Evolutionary conservation across 2,888 invertebrate species (phyloP).

Genomic region (Amphipyra tragopoginis): DNA sequence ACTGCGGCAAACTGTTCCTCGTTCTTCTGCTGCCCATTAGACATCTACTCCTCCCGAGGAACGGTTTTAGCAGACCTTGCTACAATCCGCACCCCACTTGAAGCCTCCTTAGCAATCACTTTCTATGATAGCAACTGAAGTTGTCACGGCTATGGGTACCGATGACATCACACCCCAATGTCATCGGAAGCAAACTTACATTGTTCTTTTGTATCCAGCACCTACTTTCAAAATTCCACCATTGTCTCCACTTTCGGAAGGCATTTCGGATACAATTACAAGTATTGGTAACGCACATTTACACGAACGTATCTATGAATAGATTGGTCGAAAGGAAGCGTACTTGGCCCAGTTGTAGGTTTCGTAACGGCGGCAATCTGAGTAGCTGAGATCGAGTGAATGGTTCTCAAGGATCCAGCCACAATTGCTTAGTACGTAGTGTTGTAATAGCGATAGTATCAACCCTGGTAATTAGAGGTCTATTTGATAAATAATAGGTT

Average conservation of each 20-base stretch:
- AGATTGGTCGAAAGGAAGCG: slow-evolving; percentile 77
- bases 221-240: slow-evolving; percentile 20
- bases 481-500: slow-evolving; percentile 10
- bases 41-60: too few species aligned
- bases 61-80: too few species aligned
- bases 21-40: too few species aligned
- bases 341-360: slow-evolving; percentile 79
- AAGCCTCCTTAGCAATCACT: too few species aligned
- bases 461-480: slow-evolving; percentile 34
- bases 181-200: slow-evolving; percentile 10
- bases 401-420: slow-evolving; percentile 68
- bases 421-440: slow-evolving; percentile 63
- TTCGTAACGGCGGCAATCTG: slow-evolving; percentile 71
- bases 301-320: slow-evolving; percentile 54
- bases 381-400: slow-evolving; percentile 72
- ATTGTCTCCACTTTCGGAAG: slow-evolving; percentile 34
- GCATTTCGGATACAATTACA: slow-evolving; percentile 46
- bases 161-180: slow-evolving; percentile 8
- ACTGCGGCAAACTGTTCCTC: too few species aligned
- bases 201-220: slow-evolving; percentile 33
- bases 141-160: too few species aligned
- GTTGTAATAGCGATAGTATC: slow-evolving; percentile 50
- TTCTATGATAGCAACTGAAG: too few species aligned
- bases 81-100: too few species aligned
- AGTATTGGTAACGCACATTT: slow-evolving; percentile 48